A percentile compares a stretch with the other conserved stretches of the same genome.
Conservation (phyloP, 1,140 invertebrate genomes). For the Zophobas morio region DNA sequence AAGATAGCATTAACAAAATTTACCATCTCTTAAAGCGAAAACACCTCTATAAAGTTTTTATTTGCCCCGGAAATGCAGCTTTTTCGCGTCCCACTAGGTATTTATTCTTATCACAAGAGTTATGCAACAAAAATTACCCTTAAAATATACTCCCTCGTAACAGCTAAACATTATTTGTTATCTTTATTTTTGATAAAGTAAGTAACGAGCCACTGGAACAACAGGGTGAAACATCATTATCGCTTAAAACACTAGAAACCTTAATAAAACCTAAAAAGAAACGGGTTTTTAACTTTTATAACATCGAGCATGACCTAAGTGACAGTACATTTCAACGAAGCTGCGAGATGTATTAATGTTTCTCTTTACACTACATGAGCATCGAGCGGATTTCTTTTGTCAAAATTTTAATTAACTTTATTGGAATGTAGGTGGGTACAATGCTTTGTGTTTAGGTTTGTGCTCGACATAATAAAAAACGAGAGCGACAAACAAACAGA, state of each 20-base stretch:
- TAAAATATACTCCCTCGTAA: conserved; percentile 8
- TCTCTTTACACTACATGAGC: neutral
- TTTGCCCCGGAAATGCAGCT: conserved; percentile 24
- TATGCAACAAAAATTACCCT: conserved; percentile 28
- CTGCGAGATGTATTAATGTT: conserved; percentile 3
- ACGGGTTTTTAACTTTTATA: conserved; percentile 7
- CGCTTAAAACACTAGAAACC: conserved; percentile 12
- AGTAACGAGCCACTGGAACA: conserved; percentile 5
- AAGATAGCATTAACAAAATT: conserved; percentile 35
- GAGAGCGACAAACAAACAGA: no score
- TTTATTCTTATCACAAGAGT: conserved; percentile 35
- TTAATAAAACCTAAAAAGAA: conserved; percentile 17
- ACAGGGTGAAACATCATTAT: neutral
- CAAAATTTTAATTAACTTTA: conserved; percentile 15
- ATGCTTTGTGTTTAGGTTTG: no score
- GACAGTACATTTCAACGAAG: conserved; percentile 3
- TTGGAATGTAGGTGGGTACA: neutral
- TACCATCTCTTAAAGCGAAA: conserved; percentile 29
- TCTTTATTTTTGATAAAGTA: conserved; percentile 25
- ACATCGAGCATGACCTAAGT: neutral
- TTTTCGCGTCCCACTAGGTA: conserved; percentile 25
- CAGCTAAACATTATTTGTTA: conserved; percentile 23
- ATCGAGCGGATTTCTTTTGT: neutral
- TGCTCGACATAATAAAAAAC: no score
- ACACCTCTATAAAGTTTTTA: conserved; percentile 39